A percentile compares a stretch with the other conserved stretches of the same genome.
These are phyloP conservation scores for Eristalis arbustorum DNA, from an alignment of 2,888 invertebrate genomes.

Conservation along the genomic window DNA sequence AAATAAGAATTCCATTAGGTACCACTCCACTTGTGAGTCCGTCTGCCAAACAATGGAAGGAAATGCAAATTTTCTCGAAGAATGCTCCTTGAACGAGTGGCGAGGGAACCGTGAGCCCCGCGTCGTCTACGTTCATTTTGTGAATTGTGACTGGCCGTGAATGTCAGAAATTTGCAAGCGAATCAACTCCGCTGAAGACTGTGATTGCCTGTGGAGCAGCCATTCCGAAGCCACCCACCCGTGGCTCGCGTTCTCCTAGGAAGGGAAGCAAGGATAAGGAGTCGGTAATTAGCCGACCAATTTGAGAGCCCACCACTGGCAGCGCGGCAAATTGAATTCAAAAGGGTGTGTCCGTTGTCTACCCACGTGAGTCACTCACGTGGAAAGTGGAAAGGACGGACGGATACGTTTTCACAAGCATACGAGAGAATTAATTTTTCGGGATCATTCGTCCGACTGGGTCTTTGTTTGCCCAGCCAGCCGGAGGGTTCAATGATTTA, in stretches of 20 bases:
- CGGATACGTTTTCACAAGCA: constrained; percentile 14
- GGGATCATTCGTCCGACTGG: constrained; percentile 5
- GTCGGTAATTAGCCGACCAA: constrained; percentile 47
- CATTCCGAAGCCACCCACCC: constrained; percentile 19
- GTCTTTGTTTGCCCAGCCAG: constrained; percentile 39
- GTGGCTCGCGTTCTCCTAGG: neutral
- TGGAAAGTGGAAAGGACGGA: too few relatives aligned
- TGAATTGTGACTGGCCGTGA: neutral
- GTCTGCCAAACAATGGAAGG: constrained; percentile 52
- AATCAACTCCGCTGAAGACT: constrained; percentile 12
- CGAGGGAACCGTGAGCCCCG: neutral
- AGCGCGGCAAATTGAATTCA: constrained; percentile 9
- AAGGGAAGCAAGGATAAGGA: constrained; percentile 25
- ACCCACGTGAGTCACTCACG: constrained; percentile 69
- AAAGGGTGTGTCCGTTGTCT: constrained; percentile 56
- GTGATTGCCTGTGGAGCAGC: constrained; percentile 34
- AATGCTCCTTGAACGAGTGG: constrained; percentile 26
- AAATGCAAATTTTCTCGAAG: constrained; percentile 60
- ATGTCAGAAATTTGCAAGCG: constrained; percentile 36
- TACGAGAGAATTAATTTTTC: constrained; percentile 46
- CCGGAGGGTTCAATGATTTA: constrained; percentile 66
- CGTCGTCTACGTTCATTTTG: constrained; percentile 15
- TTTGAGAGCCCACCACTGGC: constrained; percentile 15
- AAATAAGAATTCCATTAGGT: constrained; percentile 13
- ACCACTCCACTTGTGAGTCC: neutral